Conservation (phyloP, 1,140 invertebrate species). For the Neomicropteryx cornuta region DNA sequence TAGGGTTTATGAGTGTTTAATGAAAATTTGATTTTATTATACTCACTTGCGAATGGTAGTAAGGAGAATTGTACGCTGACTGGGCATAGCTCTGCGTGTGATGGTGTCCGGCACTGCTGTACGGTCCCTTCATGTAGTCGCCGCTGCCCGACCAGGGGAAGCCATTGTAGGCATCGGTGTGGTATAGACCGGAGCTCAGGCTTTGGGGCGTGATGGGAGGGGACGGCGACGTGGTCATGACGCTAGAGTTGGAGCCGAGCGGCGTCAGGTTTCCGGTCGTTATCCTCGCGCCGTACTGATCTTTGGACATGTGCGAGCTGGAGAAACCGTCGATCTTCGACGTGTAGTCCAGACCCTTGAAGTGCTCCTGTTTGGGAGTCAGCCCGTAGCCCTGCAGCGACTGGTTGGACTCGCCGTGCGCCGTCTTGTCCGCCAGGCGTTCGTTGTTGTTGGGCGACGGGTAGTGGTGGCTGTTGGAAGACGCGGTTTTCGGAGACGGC, state of each 20-base stretch:
- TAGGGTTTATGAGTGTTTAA: too few species aligned
- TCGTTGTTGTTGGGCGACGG: slow-evolving; percentile 21
- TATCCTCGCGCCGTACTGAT: slow-evolving; percentile 28
- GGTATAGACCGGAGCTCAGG: slow-evolving; percentile 35
- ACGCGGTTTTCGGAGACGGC: slow-evolving; percentile 21
- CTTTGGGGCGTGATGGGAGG: slow-evolving; percentile 49
- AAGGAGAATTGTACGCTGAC: slow-evolving; percentile 43
- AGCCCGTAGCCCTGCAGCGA: slow-evolving; percentile 31
- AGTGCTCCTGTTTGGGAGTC: slow-evolving; percentile 32
- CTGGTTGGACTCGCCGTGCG: slow-evolving; percentile 21
- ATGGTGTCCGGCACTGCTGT: slow-evolving; percentile 32
- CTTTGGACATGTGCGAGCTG: slow-evolving; percentile 26
- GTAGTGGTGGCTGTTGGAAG: slow-evolving; percentile 24
- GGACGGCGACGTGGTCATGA: slow-evolving; percentile 52
- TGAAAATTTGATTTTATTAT: too few species aligned
- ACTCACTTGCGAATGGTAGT: slow-evolving; percentile 37
- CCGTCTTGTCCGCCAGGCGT: slow-evolving; percentile 31
- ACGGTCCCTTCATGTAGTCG: slow-evolving; percentile 28
- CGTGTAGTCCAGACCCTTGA: slow-evolving; percentile 31
- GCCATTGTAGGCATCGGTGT: slow-evolving; percentile 43
- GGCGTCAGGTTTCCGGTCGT: slow-evolving; percentile 47
- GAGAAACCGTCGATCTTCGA: slow-evolving; percentile 30
- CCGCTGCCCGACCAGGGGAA: slow-evolving; percentile 42
- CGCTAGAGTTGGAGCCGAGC: slow-evolving; percentile 49
- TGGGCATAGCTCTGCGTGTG: slow-evolving; percentile 47